A percentile compares a stretch with the other conserved stretches of the same genome.
Evolutionary conservation across 1,140 invertebrate genomes (phyloP).

Genomic region (Lordiphosa clarofinis): DNA sequence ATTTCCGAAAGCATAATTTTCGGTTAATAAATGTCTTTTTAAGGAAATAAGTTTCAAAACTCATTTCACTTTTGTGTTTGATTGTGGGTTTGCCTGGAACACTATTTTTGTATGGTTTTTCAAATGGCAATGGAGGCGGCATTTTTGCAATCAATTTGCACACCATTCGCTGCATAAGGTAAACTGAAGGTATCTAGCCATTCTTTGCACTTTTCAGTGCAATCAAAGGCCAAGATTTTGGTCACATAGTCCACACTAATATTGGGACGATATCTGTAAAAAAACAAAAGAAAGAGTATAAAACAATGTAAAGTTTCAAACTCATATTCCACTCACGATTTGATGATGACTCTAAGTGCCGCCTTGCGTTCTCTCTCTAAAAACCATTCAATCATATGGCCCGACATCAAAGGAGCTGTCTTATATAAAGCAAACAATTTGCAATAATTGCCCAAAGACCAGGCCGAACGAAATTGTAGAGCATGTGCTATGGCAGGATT

Average conservation of each 20-base stretch:
- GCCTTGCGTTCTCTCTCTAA: conserved; percentile 93
- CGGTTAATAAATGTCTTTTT: too few species aligned
- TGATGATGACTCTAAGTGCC: conserved; percentile 94
- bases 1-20: too few species aligned
- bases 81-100: too few species aligned
- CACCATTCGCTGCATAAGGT: conserved; percentile 83
- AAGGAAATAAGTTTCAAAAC: too few species aligned
- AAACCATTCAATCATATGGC: conserved; percentile 98
- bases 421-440: conserved; percentile 95
- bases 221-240: conserved; percentile 92
- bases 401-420: conserved; percentile 94
- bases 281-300: too few species aligned
- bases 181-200: conserved; percentile 92
- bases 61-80: too few species aligned
- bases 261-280: conserved; percentile 94
- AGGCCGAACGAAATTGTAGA: conserved; percentile 91
- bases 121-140: conserved; percentile 64
- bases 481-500: conserved; percentile 93
- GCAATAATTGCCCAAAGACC: conserved; percentile 94
- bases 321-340: conserved; percentile 88
- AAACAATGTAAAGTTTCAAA: too few species aligned
- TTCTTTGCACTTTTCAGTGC: conserved; percentile 89
- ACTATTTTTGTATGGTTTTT: conserved; percentile 13
- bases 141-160: conserved; percentile 76
- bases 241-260: conserved; percentile 91